Evolutionary conservation across 1,140 invertebrate genomes (phyloP).

Genomic region (Amyelois transitella): DNA sequence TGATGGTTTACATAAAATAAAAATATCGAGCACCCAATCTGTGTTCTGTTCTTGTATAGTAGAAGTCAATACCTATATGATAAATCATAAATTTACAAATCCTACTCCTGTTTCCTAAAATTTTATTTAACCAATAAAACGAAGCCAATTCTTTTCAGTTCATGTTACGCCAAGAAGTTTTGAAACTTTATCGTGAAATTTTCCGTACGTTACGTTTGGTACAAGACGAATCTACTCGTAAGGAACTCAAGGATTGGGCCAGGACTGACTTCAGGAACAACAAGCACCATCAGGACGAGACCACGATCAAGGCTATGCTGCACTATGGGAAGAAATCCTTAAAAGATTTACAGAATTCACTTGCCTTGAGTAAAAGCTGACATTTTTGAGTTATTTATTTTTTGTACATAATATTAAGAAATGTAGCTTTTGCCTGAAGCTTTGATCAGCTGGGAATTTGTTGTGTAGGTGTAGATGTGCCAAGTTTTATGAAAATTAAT

Average conservation of each 20-base stretch:
- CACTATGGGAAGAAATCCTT: slow-evolving; percentile 80
- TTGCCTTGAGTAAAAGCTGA: slow-evolving; percentile 73
- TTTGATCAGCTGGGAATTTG: no score
- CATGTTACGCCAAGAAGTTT: slow-evolving; percentile 82
- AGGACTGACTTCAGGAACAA: slow-evolving; percentile 82
- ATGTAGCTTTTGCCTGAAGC: no score
- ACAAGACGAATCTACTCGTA: slow-evolving; percentile 76
- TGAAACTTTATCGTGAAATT: slow-evolving; percentile 84
- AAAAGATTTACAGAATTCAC: slow-evolving; percentile 78
- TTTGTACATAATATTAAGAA: no score
- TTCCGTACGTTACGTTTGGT: slow-evolving; percentile 80
- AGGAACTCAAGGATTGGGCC: slow-evolving; percentile 82
- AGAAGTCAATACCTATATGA: no score
- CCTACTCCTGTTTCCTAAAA: no score
- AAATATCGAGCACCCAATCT: no score
- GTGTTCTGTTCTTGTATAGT: no score
- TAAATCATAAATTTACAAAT: no score
- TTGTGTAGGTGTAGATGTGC: no score
- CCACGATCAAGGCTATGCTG: slow-evolving; percentile 81
- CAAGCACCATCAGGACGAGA: slow-evolving; percentile 80
- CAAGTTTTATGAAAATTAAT: no score
- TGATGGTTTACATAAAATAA: no score
- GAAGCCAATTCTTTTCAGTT: slow-evolving; percentile 81
- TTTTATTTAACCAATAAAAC: no score
- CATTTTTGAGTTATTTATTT: not conserved